Evolutionary conservation across 2,888 invertebrate genomes (phyloP), one percentile per base, ranked within the genome.

Genomic region (Eupithecia exiguata): DNA sequence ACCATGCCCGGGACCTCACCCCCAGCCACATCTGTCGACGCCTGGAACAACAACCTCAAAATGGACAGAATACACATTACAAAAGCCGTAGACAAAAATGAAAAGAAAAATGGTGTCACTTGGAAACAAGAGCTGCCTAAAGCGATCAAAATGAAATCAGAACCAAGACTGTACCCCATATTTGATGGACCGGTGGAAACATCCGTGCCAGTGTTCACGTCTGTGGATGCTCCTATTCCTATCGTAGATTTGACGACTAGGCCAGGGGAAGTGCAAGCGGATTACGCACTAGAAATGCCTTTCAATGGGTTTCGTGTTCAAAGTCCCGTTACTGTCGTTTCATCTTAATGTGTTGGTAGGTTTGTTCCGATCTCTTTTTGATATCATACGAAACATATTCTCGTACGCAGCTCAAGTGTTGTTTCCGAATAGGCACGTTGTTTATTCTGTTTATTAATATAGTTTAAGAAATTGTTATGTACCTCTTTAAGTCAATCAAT

Each of bases 271-370:
- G 92, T 95, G 0, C 94, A 94, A 78, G 94, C 94, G 0, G 94
- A 95, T 79, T 94, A 93, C 77, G 85, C 94, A 1, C 78, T 95
- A 78, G 94, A 95, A 79, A 82, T 95, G 43, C 95, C 95, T 14
- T 94, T 91, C 79, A 94, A 94, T 90, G 87, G 92, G 81, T 89
- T 94, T 88, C 92, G 85, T 81, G 94, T 93, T 94, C 94, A 93
- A 93, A 91, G 87, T 93, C 88, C 94, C 94, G 83, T 90, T 94
- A 81, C 93, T 94, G 84, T 93, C 91, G 80, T 94, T 94, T 88
- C 93, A 93, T 81, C 93, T 94, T 94, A 89, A 92, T 81, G 84
- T 91, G 61, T 91, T 94, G 73, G 75, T 88, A 21, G 83, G 83
- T 74, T 83, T 94, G 36, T 88, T 93, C 75, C 83, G 86, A 70